Evolutionary conservation across 2,888 invertebrate species (phyloP), one percentile per base, ranked within the genome.

Genomic region (Lomographa bimaculata): DNA sequence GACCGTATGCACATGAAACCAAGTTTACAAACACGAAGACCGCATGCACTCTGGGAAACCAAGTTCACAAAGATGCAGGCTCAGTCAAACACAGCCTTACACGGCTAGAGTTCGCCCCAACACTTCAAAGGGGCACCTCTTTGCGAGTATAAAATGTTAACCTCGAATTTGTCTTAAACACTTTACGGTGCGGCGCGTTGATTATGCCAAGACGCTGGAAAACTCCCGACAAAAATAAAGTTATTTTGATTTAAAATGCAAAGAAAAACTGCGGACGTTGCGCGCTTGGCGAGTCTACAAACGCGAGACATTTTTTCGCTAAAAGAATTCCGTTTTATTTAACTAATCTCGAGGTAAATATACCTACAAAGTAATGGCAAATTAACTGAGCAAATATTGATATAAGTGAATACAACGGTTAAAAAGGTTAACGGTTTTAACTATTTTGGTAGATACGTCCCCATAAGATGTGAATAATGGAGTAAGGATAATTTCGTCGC

Each of bases 161-260:
- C 73, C 70, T 60, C 74, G 71, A 84, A 79, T 76, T 79, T 79
- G 70, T 77, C 78, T 79, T 79, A 79, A 84, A 82, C 79, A 78
- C 78, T 82, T 80, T 72, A 71, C 63, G 64, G 53, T 32, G 52
- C 50, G 60, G 64, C 60, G 67, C 75, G 76, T 78, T 81, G 78
- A 84, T 83, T 84, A 82, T 79, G 77, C 74, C 69, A 78, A 79
- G 79, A 76, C 67, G 74, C 79, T 65, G 57, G 69, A 71, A 76
- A 79, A 82, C 72, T 79, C 71, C 44, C n/a, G 75, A 68, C 68
- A 67, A 79, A 82, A 83, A 81, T 77, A 74, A 83, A 84, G 77
- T 79, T 83, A 81, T 86, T 84, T 82, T 74, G 73, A 82, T 80
- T 83, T 81, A 81, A 83, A 85, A 84, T 82, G 77, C 75, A 81